Evolutionary conservation across 2,797 vertebrate species (phyloP).

Genomic region (Vespertilio murinus): DNA sequence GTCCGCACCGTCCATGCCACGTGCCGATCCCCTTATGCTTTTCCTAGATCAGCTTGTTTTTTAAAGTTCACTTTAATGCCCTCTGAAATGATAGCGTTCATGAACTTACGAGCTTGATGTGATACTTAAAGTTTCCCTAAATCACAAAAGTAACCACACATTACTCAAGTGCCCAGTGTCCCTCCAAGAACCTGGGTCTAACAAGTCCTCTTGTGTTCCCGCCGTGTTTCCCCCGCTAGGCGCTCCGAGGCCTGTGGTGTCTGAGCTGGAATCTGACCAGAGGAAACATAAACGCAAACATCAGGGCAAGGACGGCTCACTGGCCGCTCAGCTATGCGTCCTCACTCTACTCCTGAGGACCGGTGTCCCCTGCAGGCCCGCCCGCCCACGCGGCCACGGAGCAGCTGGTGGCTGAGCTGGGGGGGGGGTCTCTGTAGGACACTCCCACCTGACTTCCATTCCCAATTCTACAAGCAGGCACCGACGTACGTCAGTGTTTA

Average conservation of each 20-base stretch:
- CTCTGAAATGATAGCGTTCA: background rate
- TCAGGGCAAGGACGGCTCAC: background rate
- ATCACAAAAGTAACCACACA: background rate
- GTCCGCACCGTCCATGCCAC: accelerated
- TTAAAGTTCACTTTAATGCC: background rate
- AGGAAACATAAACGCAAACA: background rate
- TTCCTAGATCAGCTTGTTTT: background rate
- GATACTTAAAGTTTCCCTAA: background rate
- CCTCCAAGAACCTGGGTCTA: background rate
- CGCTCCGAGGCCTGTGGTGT: background rate
- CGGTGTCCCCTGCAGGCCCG: accelerated
- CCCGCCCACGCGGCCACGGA: background rate
- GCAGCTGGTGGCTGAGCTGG: accelerated
- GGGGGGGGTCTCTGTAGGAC: accelerated
- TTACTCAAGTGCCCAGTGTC: background rate
- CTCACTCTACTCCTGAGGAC: background rate
- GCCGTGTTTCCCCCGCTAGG: background rate
- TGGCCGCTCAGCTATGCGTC: background rate
- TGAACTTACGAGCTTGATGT: background rate
- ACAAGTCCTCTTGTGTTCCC: background rate
- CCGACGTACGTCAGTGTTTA: background rate
- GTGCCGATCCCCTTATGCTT: background rate
- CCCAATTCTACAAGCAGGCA: background rate
- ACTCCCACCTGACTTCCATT: background rate
- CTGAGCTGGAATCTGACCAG: background rate